These are phyloP conservation scores for Carassius carassius DNA, from an alignment of 2,113 vertebrate species.

Conservation along the genomic window DNA sequence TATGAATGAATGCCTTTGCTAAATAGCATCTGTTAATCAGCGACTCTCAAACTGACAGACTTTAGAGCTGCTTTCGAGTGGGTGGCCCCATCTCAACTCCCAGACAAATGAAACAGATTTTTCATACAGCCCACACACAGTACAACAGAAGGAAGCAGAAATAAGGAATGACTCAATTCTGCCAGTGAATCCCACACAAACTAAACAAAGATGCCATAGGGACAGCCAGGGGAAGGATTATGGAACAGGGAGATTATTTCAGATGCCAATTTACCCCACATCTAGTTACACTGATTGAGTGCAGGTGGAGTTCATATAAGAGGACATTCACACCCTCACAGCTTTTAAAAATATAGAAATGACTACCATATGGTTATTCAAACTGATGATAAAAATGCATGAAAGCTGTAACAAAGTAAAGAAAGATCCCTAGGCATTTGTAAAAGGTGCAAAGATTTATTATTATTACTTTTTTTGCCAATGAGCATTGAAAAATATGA, in stretches of 20 bases:
- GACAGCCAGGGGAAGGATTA: constrained; percentile 43
- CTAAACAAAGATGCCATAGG: constrained; percentile 52
- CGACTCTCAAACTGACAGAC: constrained; percentile 63
- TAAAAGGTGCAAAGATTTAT: neutral
- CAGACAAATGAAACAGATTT: constrained; percentile 70
- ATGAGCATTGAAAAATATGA: neutral
- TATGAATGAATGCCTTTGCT: constrained; percentile 47
- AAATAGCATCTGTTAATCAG: constrained; percentile 58
- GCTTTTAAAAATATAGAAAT: neutral
- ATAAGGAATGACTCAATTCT: constrained; percentile 57
- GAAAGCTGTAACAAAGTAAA: neutral
- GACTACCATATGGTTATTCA: constrained; percentile 1
- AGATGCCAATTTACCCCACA: constrained; percentile 36
- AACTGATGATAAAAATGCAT: neutral
- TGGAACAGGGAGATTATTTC: constrained; percentile 31
- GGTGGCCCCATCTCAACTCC: constrained; percentile 62
- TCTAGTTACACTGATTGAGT: constrained; percentile 25
- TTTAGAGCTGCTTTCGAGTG: constrained; percentile 63
- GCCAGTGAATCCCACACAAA: constrained; percentile 53
- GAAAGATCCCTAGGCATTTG: neutral
- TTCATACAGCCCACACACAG: constrained; percentile 52
- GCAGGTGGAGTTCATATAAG: constrained; percentile 9
- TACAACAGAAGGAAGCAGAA: constrained; percentile 57
- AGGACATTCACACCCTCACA: neutral
- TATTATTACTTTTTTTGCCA: neutral